phyloP scores from a whole-genome alignment of 2,113 vertebrate species.

The Noctilio leporinus region DNA sequence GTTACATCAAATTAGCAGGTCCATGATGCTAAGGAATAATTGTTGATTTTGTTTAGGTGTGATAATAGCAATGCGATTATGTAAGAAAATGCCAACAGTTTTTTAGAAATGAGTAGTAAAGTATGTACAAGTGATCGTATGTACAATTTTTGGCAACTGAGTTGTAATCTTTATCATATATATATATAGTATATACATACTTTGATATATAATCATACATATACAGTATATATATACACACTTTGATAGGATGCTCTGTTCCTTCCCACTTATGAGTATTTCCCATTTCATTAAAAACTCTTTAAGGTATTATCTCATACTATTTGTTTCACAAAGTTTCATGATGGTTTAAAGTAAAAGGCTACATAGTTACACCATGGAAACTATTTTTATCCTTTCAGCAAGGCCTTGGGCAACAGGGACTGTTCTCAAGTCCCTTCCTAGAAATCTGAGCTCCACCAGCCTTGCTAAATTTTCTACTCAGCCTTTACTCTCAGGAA shows the following conservation, averaged over 20 bases:
- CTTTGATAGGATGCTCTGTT: not conserved
- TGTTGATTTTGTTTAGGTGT: not conserved
- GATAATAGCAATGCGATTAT: not conserved
- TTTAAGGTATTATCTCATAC: not conserved
- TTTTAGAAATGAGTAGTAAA: not conserved
- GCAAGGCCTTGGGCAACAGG: not conserved
- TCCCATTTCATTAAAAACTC: not conserved
- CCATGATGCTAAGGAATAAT: not conserved
- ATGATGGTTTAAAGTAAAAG: not conserved
- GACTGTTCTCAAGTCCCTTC: not conserved
- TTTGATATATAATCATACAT: too few species aligned
- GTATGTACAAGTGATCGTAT: not conserved
- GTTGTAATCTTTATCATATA: conserved; percentile 14
- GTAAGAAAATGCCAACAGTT: not conserved
- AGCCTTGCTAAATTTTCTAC: not conserved
- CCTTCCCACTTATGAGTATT: not conserved
- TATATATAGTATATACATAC: too few species aligned
- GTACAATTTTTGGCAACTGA: not conserved
- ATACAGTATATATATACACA: too few species aligned
- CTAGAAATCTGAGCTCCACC: not conserved
- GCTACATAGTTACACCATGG: not conserved
- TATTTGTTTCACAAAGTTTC: not conserved
- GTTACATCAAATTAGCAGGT: not conserved
- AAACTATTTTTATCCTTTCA: not conserved
- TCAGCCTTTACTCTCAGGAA: not conserved